phyloP scores from a whole-genome alignment of 2,113 vertebrate species.

The Daboia siamensis region DNA sequence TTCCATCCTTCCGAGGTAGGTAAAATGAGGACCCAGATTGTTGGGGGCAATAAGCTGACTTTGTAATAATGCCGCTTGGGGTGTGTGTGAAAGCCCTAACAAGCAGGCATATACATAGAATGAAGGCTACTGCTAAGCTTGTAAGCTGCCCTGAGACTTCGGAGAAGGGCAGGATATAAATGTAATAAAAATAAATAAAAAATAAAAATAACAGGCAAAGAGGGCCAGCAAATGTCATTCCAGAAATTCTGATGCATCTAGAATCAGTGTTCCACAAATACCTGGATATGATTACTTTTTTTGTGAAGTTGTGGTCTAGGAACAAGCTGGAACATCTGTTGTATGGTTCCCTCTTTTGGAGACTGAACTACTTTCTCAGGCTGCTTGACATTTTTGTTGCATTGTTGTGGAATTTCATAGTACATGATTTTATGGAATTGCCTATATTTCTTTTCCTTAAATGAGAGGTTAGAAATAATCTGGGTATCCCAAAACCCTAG shows the following conservation, averaged over 20 bases:
- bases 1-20: too few species aligned
- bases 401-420: not conserved
- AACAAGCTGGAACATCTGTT: not conserved
- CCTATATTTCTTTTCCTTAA: not conserved
- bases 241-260: not conserved
- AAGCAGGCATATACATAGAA: too few species aligned
- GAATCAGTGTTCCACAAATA: not conserved
- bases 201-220: not conserved
- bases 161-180: too few species aligned
- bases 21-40: too few species aligned
- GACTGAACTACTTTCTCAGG: not conserved
- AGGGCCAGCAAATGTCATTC: not conserved
- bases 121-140: too few species aligned
- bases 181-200: too few species aligned
- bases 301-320: not conserved
- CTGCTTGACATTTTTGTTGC: not conserved
- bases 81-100: too few species aligned
- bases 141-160: too few species aligned
- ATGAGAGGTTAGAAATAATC: not conserved
- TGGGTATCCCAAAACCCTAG: not conserved
- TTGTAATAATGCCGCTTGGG: too few species aligned
- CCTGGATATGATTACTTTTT: not conserved
- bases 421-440: not conserved
- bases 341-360: not conserved
- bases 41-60: too few species aligned